These are phyloP conservation scores for Neopelma chrysocephalum DNA, from an alignment of 2,797 vertebrate species.

Conservation along the genomic window DNA sequence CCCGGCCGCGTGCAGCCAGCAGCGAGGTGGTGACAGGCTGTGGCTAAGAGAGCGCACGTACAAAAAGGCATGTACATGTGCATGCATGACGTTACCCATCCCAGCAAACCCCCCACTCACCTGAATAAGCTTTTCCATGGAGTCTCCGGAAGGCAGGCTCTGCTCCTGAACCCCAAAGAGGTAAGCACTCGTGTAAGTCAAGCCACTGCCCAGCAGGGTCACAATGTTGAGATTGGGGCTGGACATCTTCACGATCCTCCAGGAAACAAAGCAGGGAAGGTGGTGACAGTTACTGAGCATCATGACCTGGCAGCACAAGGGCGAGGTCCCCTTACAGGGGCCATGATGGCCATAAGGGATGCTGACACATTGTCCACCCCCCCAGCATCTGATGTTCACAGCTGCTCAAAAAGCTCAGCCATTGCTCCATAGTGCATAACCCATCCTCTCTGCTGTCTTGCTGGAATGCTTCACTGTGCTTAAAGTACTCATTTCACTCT, in stretches of 20 bases:
- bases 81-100: rapidly evolving
- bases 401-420: not conserved
- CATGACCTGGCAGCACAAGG: not conserved
- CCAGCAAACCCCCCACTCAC: conserved; percentile 67
- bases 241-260: conserved; percentile 99
- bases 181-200: conserved; percentile 90
- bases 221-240: conserved; percentile 96
- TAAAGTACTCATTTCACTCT: not conserved
- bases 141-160: conserved; percentile 60
- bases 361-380: not conserved
- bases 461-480: not conserved
- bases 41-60: not conserved
- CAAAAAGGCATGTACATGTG: not conserved
- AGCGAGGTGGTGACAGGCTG: not conserved
- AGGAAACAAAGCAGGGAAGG: conserved; percentile 40
- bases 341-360: not conserved
- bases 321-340: not conserved
- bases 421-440: not conserved
- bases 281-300: not conserved
- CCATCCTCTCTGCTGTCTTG: not conserved
- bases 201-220: conserved; percentile 89
- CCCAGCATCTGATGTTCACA: not conserved
- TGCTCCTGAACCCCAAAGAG: conserved; percentile 86
- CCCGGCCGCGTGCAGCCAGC: not conserved
- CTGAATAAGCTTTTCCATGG: conserved; percentile 83